Evolutionary conservation across 2,888 invertebrate genomes (phyloP).

Genomic region (Tethea ocularis): DNA sequence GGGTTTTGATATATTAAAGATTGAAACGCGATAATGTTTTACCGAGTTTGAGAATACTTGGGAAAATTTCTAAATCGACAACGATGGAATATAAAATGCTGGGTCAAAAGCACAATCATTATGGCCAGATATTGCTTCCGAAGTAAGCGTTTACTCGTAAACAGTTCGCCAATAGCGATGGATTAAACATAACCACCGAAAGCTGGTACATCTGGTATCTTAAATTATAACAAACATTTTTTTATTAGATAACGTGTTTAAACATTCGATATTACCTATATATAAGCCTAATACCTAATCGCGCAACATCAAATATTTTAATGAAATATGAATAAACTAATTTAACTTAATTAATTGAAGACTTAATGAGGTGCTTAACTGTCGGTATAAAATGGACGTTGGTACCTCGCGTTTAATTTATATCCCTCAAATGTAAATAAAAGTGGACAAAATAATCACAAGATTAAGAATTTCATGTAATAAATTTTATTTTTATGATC

Average conservation of each 20-base stretch:
- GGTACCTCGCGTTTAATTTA: constrained; percentile 18
- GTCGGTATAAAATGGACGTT: constrained; percentile 17
- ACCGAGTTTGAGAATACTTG: background rate
- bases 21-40: background rate
- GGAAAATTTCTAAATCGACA: background rate
- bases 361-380: constrained; percentile 34
- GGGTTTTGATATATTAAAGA: background rate
- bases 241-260: background rate
- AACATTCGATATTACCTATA: background rate
- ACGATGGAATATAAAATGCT: too few relatives aligned
- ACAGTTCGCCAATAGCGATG: too few relatives aligned
- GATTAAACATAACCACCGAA: too few relatives aligned
- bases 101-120: background rate
- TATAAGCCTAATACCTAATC: too few relatives aligned
- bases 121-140: background rate
- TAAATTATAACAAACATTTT: background rate
- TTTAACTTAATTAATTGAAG: constrained; percentile 41
- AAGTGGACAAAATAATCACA: background rate
- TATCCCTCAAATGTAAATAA: constrained; percentile 9
- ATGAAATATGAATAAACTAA: constrained; percentile 2
- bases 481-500: constrained; percentile 5
- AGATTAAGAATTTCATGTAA: background rate
- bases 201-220: too few relatives aligned
- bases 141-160: too few relatives aligned
- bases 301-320: constrained; percentile 1